These are phyloP conservation scores for Macrotis lagotis DNA, from an alignment of 2,113 vertebrate species.

Conservation along the genomic window DNA sequence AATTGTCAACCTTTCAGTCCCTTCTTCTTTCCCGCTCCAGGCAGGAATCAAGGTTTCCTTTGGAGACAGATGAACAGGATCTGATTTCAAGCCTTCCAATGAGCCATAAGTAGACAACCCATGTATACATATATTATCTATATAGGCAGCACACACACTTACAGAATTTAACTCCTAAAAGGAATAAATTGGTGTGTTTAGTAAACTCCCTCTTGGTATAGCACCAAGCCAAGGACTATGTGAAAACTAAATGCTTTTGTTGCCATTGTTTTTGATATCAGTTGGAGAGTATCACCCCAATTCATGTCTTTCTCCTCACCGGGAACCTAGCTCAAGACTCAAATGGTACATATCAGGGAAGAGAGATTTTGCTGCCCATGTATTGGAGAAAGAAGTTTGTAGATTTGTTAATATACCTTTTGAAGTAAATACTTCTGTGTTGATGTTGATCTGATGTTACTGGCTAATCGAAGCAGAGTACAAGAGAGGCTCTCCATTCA, in stretches of 20 bases:
- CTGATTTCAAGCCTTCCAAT: background rate
- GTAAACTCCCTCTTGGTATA: background rate
- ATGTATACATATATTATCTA: background rate
- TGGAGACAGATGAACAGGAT: background rate
- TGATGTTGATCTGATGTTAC: background rate
- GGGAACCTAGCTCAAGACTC: background rate
- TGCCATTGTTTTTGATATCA: background rate
- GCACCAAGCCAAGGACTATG: background rate
- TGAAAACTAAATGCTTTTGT: background rate
- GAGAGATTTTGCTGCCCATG: background rate
- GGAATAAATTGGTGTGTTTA: background rate
- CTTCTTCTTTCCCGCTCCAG: background rate
- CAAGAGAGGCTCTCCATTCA: background rate
- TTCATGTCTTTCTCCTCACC: background rate
- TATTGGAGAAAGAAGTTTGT: background rate
- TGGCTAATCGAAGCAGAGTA: background rate
- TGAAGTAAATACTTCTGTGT: background rate
- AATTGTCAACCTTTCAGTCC: background rate
- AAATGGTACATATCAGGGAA: background rate
- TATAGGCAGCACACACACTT: background rate
- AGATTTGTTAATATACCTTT: background rate
- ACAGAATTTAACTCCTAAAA: background rate
- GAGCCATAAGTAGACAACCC: background rate
- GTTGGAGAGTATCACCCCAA: background rate
- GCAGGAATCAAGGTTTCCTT: background rate